Evolutionary conservation across 2,797 vertebrate genomes (phyloP).

Genomic region (Enteromius fasciolatus): DNA sequence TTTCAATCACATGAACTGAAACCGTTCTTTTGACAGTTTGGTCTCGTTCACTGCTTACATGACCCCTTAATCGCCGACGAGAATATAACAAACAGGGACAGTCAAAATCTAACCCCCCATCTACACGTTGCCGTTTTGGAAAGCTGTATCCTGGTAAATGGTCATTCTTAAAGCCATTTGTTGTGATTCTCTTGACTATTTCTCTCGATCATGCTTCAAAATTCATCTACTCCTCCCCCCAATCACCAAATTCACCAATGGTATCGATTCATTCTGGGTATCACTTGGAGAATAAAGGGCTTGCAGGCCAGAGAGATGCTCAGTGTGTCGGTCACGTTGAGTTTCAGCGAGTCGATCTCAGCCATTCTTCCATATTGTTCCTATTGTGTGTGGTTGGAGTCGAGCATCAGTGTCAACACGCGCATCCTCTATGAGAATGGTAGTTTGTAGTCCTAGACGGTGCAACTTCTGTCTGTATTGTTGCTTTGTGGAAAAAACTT

Average conservation of each 20-base stretch:
- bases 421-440: conserved; percentile 72
- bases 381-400: conserved; percentile 72
- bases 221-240: conserved; percentile 68
- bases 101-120: conserved; percentile 84
- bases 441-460: conserved; percentile 71
- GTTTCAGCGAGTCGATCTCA: conserved; percentile 70
- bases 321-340: conserved; percentile 74
- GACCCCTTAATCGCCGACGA: conserved; percentile 86
- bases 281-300: conserved; percentile 61
- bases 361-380: conserved; percentile 65
- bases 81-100: conserved; percentile 88
- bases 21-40: conserved; percentile 87
- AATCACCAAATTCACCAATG: conserved; percentile 84
- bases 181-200: conserved; percentile 69
- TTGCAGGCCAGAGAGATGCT: conserved; percentile 36
- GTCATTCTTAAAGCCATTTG: conserved; percentile 80
- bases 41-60: conserved; percentile 90
- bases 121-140: conserved; percentile 87
- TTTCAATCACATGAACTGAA: conserved; percentile 72
- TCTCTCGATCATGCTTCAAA: conserved; percentile 74
- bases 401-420: conserved; percentile 71
- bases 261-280: conserved; percentile 80
- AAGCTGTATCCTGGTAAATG: conserved; percentile 90
- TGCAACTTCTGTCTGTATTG: conserved; percentile 66
- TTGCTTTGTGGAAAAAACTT: conserved; percentile 72